Evolutionary conservation across 2,113 vertebrate species (phyloP).

Genomic region (Pterocles gutturalis): DNA sequence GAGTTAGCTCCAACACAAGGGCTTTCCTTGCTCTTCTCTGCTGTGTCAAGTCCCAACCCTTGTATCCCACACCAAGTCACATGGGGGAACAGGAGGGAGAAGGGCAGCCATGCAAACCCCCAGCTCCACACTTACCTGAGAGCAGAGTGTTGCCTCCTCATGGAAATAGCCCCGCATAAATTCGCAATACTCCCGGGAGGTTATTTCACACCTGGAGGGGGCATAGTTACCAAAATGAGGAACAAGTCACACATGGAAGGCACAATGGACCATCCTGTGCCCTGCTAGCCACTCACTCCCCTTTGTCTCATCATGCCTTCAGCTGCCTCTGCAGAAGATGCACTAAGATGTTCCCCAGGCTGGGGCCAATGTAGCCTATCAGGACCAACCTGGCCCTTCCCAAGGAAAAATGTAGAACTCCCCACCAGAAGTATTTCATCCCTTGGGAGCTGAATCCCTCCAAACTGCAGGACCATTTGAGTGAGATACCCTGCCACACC

Average conservation of each 20-base stretch:
- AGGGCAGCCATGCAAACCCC: neutral
- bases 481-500: neutral
- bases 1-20: neutral
- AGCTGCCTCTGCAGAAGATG: neutral
- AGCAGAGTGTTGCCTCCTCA: constrained; percentile 96
- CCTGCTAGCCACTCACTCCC: neutral
- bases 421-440: neutral
- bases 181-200: constrained; percentile 96
- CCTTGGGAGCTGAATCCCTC: neutral
- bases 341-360: neutral
- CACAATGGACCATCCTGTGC: neutral
- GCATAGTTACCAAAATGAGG: neutral
- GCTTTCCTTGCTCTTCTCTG: neutral
- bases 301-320: neutral
- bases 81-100: neutral
- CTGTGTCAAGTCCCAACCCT: neutral
- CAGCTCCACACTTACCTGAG: constrained; percentile 81
- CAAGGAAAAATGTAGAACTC: neutral
- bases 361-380: neutral
- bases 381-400: neutral
- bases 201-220: constrained; percentile 93
- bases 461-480: neutral
- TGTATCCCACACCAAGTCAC: neutral
- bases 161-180: constrained; percentile 99
- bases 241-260: neutral